phyloP scores from a whole-genome alignment of 2,888 invertebrate species.

The Hemaris fuciformis region DNA sequence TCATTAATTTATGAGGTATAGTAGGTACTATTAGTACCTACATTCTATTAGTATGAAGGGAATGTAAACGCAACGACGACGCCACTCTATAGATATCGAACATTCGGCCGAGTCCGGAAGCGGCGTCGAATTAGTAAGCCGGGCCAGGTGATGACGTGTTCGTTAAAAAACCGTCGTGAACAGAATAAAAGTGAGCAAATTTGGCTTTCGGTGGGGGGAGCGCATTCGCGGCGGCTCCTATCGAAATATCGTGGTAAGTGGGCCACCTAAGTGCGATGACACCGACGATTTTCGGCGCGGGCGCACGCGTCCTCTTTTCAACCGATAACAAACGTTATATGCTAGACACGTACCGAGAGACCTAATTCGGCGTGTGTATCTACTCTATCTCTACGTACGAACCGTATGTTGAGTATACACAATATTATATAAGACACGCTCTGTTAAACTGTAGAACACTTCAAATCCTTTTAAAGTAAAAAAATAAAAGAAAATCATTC shows the following conservation, averaged over 20 bases:
- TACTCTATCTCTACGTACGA: background rate
- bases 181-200: constrained; percentile 22
- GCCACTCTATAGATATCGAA: background rate
- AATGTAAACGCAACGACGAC: background rate
- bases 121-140: constrained; percentile 10
- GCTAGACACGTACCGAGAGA: constrained; percentile 2
- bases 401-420: background rate
- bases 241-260: constrained; percentile 67
- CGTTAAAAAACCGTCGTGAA: constrained; percentile 13
- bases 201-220: constrained; percentile 19
- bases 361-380: background rate
- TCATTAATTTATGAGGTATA: background rate
- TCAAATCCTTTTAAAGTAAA: too few species aligned
- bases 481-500: too few species aligned
- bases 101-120: constrained; percentile 8
- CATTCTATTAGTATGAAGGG: background rate
- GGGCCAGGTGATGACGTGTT: constrained; percentile 16
- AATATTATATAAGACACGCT: too few species aligned
- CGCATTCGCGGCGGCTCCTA: constrained; percentile 41
- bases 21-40: too few species aligned
- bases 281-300: constrained; percentile 42
- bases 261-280: constrained; percentile 68
- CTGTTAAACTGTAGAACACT: too few species aligned
- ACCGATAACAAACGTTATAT: constrained; percentile 14
- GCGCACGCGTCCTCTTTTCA: constrained; percentile 16